Base-by-base conservation (phyloP, 1,140 invertebrate species). In the Charaxes varanes region DNA sequence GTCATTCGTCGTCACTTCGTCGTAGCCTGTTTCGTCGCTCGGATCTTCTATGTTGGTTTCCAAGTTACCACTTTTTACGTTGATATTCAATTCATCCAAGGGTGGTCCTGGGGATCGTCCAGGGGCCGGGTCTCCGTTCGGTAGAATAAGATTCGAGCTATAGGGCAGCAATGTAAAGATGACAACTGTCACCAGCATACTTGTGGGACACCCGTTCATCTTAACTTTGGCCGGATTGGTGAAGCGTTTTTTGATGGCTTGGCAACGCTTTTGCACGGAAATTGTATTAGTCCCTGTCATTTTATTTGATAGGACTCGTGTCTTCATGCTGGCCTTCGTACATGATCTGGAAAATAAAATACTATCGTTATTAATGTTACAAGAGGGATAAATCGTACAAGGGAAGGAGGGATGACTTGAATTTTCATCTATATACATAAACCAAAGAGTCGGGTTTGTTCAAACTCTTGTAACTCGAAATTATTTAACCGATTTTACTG, bases 61-160 rank as follows among this genome's bases (percentile, higher is more conserved):
- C 34, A 45, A 42, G 3, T 55, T 41, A 13, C 41, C 41, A 4
- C 23, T 40, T 34, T 34, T 33, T 27, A 42, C 28, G 11, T 60
- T 48, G 34, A 36, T 3, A 26, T 44, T 42, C 6, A 24, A 26
- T 15, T 53, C 30, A 21, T 42, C 34, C 8, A 53, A 6, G 44
- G 78, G 78, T 51, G 78, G 78, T 21, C 78, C 78, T 1, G 78
- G 78, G 1, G 78, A 82, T 3, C 78, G 58, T 0, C 78, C 78
- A 1, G 78, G 78, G 0, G 78, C 74, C 0, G 78, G 78, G 23
- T 82, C 78, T 1, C 78, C 78, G 33, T 61, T 81, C 2, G 77
- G 77, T 24, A 82, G 49, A 23, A 53, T 76, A 12, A 79, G 45
- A 0, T 64, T 61, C 6, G 65, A 79, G 33, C 62, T 76, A 53